Percentiles rank a stretch among this genome's conserved stretches.
These are phyloP conservation scores for Vireo griseus DNA, from an alignment of 2,797 vertebrate genomes.

Conservation along the genomic window DNA sequence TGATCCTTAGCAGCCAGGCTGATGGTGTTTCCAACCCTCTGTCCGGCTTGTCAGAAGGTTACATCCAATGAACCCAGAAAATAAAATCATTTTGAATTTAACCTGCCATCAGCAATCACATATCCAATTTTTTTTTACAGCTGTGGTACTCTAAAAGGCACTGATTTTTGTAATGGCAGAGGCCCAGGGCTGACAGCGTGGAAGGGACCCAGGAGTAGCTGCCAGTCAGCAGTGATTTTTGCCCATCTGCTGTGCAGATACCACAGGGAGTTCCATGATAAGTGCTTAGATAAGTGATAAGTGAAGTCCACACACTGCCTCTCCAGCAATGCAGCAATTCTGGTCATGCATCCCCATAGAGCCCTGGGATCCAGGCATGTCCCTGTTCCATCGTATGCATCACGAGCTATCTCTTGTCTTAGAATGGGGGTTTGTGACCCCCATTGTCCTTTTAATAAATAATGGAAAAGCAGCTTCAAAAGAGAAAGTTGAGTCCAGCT, in stretches of 20 bases:
- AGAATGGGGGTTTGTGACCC: neutral
- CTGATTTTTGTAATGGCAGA: neutral
- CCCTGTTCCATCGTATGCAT: neutral
- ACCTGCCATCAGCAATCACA: neutral
- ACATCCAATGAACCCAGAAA: neutral
- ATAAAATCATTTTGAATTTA: neutral
- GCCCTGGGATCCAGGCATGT: neutral
- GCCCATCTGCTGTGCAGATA: neutral
- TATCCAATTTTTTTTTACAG: neutral
- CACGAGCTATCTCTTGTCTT: neutral
- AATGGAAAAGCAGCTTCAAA: neutral
- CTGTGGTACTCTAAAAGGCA: neutral
- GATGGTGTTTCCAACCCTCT: neutral
- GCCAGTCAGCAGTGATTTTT: neutral
- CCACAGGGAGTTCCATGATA: neutral
- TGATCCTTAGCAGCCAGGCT: neutral
- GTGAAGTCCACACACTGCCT: neutral
- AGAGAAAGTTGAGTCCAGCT: neutral
- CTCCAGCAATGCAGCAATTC: neutral
- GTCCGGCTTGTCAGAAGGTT: neutral
- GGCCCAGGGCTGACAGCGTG: neutral
- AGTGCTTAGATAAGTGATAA: neutral
- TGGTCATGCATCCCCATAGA: neutral
- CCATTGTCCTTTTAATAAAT: neutral
- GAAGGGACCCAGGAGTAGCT: neutral